Conservation (phyloP, 2,797 vertebrate genomes). For the Rousettus madagascariensis region DNA sequence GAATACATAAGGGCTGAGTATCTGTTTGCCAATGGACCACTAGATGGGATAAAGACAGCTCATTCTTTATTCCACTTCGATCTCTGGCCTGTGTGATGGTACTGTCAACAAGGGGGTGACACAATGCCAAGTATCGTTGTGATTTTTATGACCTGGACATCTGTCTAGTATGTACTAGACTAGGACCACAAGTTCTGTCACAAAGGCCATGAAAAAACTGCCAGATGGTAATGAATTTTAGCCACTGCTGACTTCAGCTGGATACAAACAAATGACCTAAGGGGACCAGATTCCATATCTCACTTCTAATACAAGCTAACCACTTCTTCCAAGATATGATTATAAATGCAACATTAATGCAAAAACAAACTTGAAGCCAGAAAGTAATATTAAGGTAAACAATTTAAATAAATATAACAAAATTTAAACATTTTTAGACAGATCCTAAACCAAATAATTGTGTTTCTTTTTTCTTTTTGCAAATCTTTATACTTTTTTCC, state of each 20-base stretch:
- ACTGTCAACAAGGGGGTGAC: conserved; percentile 79
- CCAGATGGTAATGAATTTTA: conserved; percentile 82
- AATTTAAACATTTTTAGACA: background rate
- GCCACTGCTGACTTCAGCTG: conserved; percentile 81
- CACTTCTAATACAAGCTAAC: conserved; percentile 48
- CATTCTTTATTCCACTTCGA: conserved; percentile 75
- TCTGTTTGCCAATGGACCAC: conserved; percentile 74
- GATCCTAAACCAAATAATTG: background rate
- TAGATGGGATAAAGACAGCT: conserved; percentile 76
- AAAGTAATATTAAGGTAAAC: background rate
- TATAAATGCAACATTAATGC: conserved; percentile 13
- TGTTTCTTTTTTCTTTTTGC: background rate
- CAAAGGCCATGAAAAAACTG: conserved; percentile 73
- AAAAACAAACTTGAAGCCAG: conserved; percentile 26
- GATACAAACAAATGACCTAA: conserved; percentile 77
- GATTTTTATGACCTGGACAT: conserved; percentile 81
- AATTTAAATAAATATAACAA: background rate
- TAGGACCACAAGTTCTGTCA: conserved; percentile 75
- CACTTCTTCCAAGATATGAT: conserved; percentile 50
- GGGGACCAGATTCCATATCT: conserved; percentile 59
- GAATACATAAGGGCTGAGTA: conserved; percentile 63
- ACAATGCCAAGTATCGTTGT: conserved; percentile 76
- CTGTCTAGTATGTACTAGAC: conserved; percentile 77
- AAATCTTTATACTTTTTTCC: conserved; percentile 5
- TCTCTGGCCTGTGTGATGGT: conserved; percentile 73